Evolutionary conservation across 2,113 vertebrate species (phyloP), one percentile per base, ranked within the genome.

Genomic region (Myotis brandtii): DNA sequence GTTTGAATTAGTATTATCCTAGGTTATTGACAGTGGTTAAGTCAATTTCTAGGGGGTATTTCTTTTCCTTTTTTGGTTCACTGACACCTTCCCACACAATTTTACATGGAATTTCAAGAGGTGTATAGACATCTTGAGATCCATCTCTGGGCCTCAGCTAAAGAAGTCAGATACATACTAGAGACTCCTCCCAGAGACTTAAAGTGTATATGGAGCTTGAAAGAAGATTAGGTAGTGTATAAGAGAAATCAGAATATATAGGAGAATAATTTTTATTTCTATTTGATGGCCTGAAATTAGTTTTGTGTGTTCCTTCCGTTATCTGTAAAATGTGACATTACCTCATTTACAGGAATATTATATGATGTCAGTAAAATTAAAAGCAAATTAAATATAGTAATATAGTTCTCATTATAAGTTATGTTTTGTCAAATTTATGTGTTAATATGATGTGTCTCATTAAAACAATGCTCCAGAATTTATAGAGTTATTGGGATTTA

Each of bases 401-500:
- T 46, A 9, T 23, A 85, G 48, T 69, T 56, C 14, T 89, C 48
- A 92, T n/a, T 82, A 59, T 40, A 59, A 79, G 32, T n/a, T 93
- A 64, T 20, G 9, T 82, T 70, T 16, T 95, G 93, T 73, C 37
- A 86, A 8, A 76, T 79, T 91, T 95, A 43, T 91, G 66, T 89
- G 72, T 95, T 80, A 56, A n/a, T 86, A 43, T 86, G 6, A 34
- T 83, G 2, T 64, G 0, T 86, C 9, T 89, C 18, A 72, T 82
- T 37, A 16, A 91, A 94, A n/a, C 75, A 43, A 34, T 70, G 21
- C 59, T 85, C 88, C 77, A 90, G 54, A 34, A 82, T 82, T 76
- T 85, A 59, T 40, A 89, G 97, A 92, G 37, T n/a, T 90, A 48
- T 56, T 84, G 46, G 27, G 13, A 76, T 93, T 75, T 94, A 37